A percentile compares a stretch with the other conserved stretches of the same genome.
Conservation (phyloP, 2,888 invertebrate species). For the Leptinotarsa juncta region DNA sequence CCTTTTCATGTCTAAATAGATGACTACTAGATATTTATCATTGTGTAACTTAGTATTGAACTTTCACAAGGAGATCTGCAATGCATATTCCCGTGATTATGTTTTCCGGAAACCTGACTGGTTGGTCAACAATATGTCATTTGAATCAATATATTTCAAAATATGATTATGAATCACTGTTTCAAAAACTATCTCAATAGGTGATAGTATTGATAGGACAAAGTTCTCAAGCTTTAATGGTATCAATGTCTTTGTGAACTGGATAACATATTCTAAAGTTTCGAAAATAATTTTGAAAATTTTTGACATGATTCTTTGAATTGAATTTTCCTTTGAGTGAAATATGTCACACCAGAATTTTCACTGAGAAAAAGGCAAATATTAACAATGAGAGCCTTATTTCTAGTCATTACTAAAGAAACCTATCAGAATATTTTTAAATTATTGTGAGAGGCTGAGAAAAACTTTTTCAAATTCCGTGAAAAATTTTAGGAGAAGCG, state of each 20-base stretch:
- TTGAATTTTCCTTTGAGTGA: too few species aligned
- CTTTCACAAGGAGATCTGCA: background rate
- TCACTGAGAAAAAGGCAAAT: too few species aligned
- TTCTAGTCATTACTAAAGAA: too few species aligned
- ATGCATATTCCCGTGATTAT: slow-evolving; percentile 2
- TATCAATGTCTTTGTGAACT: background rate
- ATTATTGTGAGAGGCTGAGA: too few species aligned
- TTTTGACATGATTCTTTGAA: too few species aligned
- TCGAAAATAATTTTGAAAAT: too few species aligned
- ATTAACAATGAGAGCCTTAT: too few species aligned
- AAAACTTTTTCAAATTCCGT: too few species aligned
- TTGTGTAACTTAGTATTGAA: background rate
- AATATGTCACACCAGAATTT: too few species aligned
- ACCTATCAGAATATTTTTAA: too few species aligned
- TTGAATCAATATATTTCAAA: slow-evolving; percentile 19
- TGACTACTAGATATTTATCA: slow-evolving; percentile 9
- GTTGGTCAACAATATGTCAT: slow-evolving; percentile 19
- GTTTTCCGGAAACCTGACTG: slow-evolving; percentile 17
- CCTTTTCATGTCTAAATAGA: slow-evolving; percentile 5
- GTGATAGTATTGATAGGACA: slow-evolving; percentile 11
- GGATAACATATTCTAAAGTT: background rate
- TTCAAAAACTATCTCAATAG: background rate
- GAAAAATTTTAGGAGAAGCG: too few species aligned
- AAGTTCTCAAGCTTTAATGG: background rate
- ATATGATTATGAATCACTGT: background rate